A percentile compares a stretch with the other conserved stretches of the same genome.
phyloP scores from a whole-genome alignment of 1,140 invertebrate genomes.

The Sycobia sp. region DNA sequence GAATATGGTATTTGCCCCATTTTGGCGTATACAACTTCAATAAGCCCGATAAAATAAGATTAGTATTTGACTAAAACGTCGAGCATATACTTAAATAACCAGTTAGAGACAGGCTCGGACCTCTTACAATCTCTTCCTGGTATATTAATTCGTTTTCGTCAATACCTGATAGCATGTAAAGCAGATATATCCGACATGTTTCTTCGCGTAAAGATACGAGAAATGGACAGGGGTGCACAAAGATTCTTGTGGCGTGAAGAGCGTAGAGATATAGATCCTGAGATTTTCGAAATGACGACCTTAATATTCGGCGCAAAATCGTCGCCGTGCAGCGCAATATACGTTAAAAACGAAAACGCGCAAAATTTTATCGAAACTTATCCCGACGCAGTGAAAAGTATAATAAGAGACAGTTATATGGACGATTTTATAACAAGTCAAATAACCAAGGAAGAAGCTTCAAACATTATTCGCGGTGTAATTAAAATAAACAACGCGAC shows the following conservation, averaged over 20 bases:
- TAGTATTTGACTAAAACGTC: constrained; percentile 32
- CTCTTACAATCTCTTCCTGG: background rate
- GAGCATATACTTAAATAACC: constrained; percentile 27
- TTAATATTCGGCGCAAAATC: constrained; percentile 45
- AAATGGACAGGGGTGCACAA: background rate
- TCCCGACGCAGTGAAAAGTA: background rate
- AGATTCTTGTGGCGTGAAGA: background rate
- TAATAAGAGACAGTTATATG: constrained; percentile 7
- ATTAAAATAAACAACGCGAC: background rate
- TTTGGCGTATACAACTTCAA: constrained; percentile 19
- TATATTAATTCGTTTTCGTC: background rate
- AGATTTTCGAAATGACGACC: background rate
- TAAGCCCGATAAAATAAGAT: constrained; percentile 24
- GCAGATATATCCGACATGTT: background rate
- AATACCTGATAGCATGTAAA: background rate
- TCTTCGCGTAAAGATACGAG: background rate
- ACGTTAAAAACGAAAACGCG: constrained; percentile 41
- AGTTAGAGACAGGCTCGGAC: constrained; percentile 25
- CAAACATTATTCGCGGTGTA: constrained; percentile 33
- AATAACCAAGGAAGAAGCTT: constrained; percentile 28
- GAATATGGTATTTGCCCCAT: constrained; percentile 10
- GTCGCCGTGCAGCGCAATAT: constrained; percentile 43
- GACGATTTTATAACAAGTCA: background rate
- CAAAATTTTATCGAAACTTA: background rate
- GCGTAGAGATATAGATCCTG: background rate